A percentile compares a stretch with the other conserved stretches of the same genome.
These are phyloP conservation scores for Acanthurus tractus DNA, from an alignment of 2,797 vertebrate species.

Conservation along the genomic window DNA sequence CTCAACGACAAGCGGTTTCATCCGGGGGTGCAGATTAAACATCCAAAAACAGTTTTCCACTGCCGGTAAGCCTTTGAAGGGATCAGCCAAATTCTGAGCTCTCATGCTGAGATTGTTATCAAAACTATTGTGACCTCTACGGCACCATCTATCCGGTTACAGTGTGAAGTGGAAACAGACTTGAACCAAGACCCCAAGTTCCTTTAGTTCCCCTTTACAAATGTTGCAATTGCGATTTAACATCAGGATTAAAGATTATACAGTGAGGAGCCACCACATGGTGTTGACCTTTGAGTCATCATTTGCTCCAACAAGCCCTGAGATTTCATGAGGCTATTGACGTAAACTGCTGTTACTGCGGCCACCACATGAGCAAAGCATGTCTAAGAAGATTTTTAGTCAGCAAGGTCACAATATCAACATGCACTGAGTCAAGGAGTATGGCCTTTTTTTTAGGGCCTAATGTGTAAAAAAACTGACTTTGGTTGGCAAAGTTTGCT, in stretches of 20 bases:
- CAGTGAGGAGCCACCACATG: neutral
- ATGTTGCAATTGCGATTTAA: slow-evolving; percentile 18
- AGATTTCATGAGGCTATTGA: slow-evolving; percentile 12
- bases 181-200: slow-evolving; percentile 15
- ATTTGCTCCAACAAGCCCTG: slow-evolving; percentile 3
- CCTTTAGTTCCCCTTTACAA: slow-evolving; percentile 22
- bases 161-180: slow-evolving; percentile 12
- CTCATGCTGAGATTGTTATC: slow-evolving; percentile 44
- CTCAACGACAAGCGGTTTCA: slow-evolving; percentile 2
- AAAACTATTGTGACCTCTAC: slow-evolving; percentile 9
- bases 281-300: slow-evolving; percentile 11
- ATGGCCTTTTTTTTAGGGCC: neutral
- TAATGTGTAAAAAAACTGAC: no score
- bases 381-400: neutral
- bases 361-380: neutral
- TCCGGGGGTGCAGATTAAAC: slow-evolving; percentile 29
- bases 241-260: slow-evolving; percentile 26
- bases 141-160: slow-evolving; percentile 22
- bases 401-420: neutral
- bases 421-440: neutral
- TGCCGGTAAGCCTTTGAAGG: slow-evolving; percentile 41
- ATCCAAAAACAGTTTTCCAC: slow-evolving; percentile 16
- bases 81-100: slow-evolving; percentile 34
- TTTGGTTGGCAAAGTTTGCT: no score
- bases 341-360: neutral